phyloP scores from a whole-genome alignment of 1,140 invertebrate species.

The Physella acuta region DNA sequence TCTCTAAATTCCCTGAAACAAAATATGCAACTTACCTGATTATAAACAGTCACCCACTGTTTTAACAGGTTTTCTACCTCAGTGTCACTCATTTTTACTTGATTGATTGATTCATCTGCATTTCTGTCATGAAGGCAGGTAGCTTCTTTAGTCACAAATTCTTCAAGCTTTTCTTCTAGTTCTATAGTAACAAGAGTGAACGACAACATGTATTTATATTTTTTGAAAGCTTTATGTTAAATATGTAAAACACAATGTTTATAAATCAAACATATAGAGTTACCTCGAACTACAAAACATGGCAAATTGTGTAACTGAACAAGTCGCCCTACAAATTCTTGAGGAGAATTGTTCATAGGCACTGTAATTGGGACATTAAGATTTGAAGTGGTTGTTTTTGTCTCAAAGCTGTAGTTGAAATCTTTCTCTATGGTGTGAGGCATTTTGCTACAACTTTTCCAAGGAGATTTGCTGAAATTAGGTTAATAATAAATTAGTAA shows the following conservation, averaged over 20 bases:
- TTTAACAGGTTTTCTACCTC: slow-evolving; percentile 71
- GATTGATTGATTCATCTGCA: slow-evolving; percentile 60
- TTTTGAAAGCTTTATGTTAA: too few relatives aligned
- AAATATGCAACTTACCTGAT: slow-evolving; percentile 65
- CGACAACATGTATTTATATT: too few relatives aligned
- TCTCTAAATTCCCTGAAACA: neutral
- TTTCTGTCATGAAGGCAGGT: slow-evolving; percentile 63
- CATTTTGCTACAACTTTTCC: too few relatives aligned
- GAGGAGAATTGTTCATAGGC: slow-evolving; percentile 39
- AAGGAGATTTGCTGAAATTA: slow-evolving; percentile 3
- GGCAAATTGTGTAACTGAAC: slow-evolving; percentile 73
- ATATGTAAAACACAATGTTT: too few relatives aligned
- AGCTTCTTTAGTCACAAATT: slow-evolving; percentile 61
- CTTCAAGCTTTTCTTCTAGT: slow-evolving; percentile 48
- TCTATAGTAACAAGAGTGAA: slow-evolving; percentile 58
- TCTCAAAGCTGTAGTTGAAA: slow-evolving; percentile 49
- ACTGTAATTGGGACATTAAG: slow-evolving; percentile 47
- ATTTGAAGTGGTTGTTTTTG: slow-evolving; percentile 40
- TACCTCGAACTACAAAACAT: slow-evolving; percentile 68
- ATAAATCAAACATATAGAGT: too few relatives aligned
- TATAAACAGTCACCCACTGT: slow-evolving; percentile 72
- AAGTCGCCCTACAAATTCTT: slow-evolving; percentile 70
- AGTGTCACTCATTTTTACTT: slow-evolving; percentile 63
- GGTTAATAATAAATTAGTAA: too few relatives aligned
- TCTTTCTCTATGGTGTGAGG: slow-evolving; percentile 41